Base-by-base conservation (phyloP, 2,888 invertebrate genomes). In the Platynereis dumerilii region DNA sequence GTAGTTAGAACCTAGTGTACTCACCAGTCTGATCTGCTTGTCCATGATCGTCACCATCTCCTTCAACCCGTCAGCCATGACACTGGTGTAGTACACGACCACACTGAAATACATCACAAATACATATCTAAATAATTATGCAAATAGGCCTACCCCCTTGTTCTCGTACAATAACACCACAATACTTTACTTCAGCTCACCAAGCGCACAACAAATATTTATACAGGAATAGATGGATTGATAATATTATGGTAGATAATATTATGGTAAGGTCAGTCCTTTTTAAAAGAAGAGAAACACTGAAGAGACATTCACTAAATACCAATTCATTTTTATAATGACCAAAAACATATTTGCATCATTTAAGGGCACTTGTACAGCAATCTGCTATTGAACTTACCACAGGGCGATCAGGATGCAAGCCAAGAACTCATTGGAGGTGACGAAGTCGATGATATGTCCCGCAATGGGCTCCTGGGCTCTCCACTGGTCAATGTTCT, bases 401-500 rank as follows among this genome's bases (percentile, higher is more conserved):
- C 77, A 68, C 26, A 82, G 67, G 26, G 75, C 58, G 1, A 80
- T 72, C 26, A 82, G 67, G 17, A 78, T 59, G n/a, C 72, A 73
- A n/a, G 76, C 75, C 17, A 80, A 72, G 64, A 79, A 78, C 3
- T 78, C 81, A 24, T 77, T 75, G 0, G 80, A 79, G 3, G 76
- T 72, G 24, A 82, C 70, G 34, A 81, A 67, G n/a, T 71, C 65
- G 12, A 80, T 70, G 55, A 79, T 70, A 27, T 22, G 22, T n/a
- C 61, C 63, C 56, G 72, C 64, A 0, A 66, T 58, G 15, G 58
- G 12, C 22, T 54, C 52, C 7, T 69, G 52, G 0, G 59, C 66
- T 58, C 73, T 69, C 76, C 77, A 78, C 12, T 69, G 62, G 3
- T 73, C 68, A 2, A 81, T 66, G 27, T 78, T 64, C 2, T 75